These are phyloP conservation scores for Suricata suricatta DNA, from an alignment of 2,113 vertebrate genomes.

Conservation along the genomic window DNA sequence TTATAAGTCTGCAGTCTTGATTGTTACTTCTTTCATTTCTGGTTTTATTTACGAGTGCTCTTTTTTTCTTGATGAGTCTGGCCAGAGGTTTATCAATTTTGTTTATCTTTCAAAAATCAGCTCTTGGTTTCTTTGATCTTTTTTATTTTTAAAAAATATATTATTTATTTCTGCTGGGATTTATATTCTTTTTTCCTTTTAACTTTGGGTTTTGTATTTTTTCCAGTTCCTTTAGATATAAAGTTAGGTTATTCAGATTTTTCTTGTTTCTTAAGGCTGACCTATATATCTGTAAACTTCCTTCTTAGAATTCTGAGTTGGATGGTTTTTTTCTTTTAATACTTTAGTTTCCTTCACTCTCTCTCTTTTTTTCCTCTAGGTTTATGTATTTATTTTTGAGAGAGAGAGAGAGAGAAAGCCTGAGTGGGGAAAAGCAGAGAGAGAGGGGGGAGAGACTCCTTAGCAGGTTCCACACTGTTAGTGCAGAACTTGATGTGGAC, in stretches of 20 bases:
- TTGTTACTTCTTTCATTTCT: background rate
- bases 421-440: too few species aligned
- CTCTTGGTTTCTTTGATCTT: background rate
- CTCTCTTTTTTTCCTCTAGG: background rate
- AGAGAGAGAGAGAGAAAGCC: too few species aligned
- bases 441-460: too few species aligned
- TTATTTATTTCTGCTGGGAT: background rate
- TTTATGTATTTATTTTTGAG: too few species aligned
- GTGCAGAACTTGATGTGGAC: too few species aligned
- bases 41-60: background rate
- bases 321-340: background rate
- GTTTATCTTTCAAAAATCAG: background rate
- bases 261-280: background rate
- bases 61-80: background rate
- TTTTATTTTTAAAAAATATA: background rate
- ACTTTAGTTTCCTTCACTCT: background rate
- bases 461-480: too few species aligned
- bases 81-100: background rate
- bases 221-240: background rate
- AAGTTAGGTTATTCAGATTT: background rate
- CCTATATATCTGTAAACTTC: background rate
- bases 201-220: background rate
- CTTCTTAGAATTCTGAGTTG: background rate
- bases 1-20: background rate
- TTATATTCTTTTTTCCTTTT: background rate